Conservation (phyloP, 2,888 invertebrate genomes). For the Celastrina argiolus region DNA sequence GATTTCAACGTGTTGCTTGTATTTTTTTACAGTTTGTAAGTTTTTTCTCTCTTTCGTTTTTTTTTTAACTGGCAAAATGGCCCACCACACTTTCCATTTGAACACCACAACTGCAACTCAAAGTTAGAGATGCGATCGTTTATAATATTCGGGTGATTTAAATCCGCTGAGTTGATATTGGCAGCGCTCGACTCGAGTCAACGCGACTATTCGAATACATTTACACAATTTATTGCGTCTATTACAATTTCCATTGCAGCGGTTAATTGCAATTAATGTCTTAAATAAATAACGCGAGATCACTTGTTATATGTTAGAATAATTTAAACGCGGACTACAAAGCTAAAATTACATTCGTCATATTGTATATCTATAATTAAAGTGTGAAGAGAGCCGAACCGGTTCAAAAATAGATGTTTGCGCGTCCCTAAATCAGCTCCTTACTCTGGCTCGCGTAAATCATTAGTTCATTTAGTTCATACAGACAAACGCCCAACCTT, state of each 20-base stretch:
- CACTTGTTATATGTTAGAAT: conserved; percentile 42
- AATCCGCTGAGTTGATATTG: not conserved
- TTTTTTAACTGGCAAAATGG: no score
- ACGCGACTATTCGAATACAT: conserved; percentile 29
- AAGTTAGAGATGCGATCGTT: not conserved
- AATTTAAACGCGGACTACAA: conserved; percentile 55
- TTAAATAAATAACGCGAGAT: conserved; percentile 34
- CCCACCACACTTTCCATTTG: no score
- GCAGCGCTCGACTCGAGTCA: conserved; percentile 23
- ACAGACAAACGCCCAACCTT: conserved; percentile 63
- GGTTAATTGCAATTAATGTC: conserved; percentile 36
- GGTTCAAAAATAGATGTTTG: conserved; percentile 63
- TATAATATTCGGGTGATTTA: not conserved
- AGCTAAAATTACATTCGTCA: conserved; percentile 62
- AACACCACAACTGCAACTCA: no score
- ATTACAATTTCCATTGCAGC: conserved; percentile 33
- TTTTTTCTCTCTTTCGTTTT: not conserved
- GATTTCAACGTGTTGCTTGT: not conserved
- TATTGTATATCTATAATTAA: conserved; percentile 71
- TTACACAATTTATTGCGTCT: conserved; percentile 30
- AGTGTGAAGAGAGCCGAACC: conserved; percentile 65
- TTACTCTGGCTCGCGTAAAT: conserved; percentile 67
- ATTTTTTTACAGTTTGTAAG: not conserved
- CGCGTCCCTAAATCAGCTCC: conserved; percentile 69
- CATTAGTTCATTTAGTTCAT: conserved; percentile 49